Percentiles rank a stretch among this genome's conserved stretches.
Evolutionary conservation across 2,113 vertebrate species (phyloP).

Genomic region (Hemibagrus wyckioides): DNA sequence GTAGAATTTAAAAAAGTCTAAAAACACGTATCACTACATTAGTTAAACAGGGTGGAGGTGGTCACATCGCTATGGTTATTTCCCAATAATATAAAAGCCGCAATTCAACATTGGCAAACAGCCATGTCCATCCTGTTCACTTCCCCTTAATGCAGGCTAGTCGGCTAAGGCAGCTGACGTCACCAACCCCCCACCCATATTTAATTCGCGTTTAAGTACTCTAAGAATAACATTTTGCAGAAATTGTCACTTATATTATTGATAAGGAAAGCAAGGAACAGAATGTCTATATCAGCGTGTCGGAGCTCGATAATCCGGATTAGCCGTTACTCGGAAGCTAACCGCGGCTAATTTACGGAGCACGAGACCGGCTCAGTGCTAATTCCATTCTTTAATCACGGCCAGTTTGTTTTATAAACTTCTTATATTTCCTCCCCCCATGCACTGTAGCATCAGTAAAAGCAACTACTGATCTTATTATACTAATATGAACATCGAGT

Average conservation of each 20-base stretch:
- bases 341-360: background rate
- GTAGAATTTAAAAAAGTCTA: background rate
- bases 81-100: background rate
- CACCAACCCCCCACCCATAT: background rate
- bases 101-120: background rate
- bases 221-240: background rate
- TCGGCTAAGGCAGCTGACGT: background rate
- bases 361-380: background rate
- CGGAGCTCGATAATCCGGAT: background rate
- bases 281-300: background rate
- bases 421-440: no score
- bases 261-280: background rate
- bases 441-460: background rate
- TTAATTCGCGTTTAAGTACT: background rate
- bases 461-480: background rate
- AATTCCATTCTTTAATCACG: background rate
- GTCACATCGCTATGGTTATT: background rate
- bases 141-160: background rate
- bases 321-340: background rate
- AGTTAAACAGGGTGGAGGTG: background rate
- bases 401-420: background rate
- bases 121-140: constrained; percentile 1
- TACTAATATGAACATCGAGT: background rate
- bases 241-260: background rate
- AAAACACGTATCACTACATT: background rate